These are phyloP conservation scores for Hymenochirus boettgeri DNA, from an alignment of 2,113 vertebrate genomes.

Conservation along the genomic window DNA sequence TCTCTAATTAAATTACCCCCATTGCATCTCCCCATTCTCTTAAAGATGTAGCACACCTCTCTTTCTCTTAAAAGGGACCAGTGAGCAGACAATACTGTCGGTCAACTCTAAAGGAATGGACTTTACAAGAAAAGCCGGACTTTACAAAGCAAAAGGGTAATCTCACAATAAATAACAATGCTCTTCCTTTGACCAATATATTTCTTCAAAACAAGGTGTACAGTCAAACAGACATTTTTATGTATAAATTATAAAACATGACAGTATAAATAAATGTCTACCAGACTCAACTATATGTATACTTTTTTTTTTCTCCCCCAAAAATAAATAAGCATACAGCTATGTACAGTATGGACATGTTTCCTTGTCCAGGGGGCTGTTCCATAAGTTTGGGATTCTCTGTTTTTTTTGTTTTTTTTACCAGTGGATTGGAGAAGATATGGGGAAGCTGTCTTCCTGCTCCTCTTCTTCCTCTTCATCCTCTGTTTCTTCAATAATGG, in stretches of 20 bases:
- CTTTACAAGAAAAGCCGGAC: slow-evolving; percentile 81
- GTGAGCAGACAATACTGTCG: slow-evolving; percentile 62
- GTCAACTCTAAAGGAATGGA: slow-evolving; percentile 88
- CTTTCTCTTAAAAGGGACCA: neutral
- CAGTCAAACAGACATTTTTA: slow-evolving; percentile 94
- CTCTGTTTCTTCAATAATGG: slow-evolving; percentile 96
- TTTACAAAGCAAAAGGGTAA: slow-evolving; percentile 88
- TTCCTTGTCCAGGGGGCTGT: slow-evolving; percentile 78
- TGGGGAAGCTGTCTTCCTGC: slow-evolving; percentile 94
- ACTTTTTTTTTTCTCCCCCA: slow-evolving; percentile 87
- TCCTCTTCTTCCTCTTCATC: slow-evolving; percentile 95
- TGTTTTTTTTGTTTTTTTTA: no score
- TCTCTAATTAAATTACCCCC: no score
- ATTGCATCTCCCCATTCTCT: no score
- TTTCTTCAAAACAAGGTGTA: slow-evolving; percentile 95
- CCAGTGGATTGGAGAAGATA: slow-evolving; percentile 94
- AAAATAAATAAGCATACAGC: slow-evolving; percentile 99
- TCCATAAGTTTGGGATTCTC: slow-evolving; percentile 68
- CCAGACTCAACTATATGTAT: slow-evolving; percentile 96
- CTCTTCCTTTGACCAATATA: slow-evolving; percentile 98
- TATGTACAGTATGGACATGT: slow-evolving; percentile 98
- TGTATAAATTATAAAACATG: slow-evolving; percentile 99
- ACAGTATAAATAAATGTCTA: slow-evolving; percentile 99
- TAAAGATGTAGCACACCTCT: no score
- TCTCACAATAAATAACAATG: slow-evolving; percentile 99